These are phyloP conservation scores for Belonocnema kinseyi DNA, from an alignment of 1,140 invertebrate genomes.

Conservation along the genomic window DNA sequence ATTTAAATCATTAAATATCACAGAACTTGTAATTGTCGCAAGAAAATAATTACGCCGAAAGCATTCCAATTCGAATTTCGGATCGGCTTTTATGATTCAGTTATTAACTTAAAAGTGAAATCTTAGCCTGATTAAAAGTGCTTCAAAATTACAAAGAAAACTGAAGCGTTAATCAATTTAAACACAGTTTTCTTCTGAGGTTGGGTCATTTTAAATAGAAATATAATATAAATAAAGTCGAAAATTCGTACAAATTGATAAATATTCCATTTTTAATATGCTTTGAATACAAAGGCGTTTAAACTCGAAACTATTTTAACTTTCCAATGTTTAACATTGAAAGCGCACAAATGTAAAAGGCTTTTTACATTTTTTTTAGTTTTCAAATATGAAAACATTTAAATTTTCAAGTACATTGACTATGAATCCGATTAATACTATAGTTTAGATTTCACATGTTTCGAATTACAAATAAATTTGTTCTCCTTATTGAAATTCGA, in stretches of 20 bases:
- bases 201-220: too few relatives aligned
- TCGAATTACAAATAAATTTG: constrained; percentile 4
- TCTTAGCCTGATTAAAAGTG: constrained; percentile 13
- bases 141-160: constrained; percentile 18
- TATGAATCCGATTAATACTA: not conserved
- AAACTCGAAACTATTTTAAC: too few relatives aligned
- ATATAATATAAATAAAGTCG: too few relatives aligned
- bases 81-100: not conserved
- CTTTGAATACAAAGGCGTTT: too few relatives aligned
- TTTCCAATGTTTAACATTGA: not conserved
- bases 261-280: too few relatives aligned
- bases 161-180: too few relatives aligned
- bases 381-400: not conserved
- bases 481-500: not conserved
- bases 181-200: too few relatives aligned
- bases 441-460: not conserved
- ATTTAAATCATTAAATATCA: constrained; percentile 27
- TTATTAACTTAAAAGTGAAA: not conserved
- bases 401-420: constrained; percentile 4
- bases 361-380: not conserved
- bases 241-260: too few relatives aligned
- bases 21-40: constrained; percentile 23
- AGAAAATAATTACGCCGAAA: constrained; percentile 23
- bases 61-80: constrained; percentile 11
- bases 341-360: not conserved